Percentiles rank a stretch among this genome's conserved stretches.
Evolutionary conservation across 2,113 vertebrate genomes (phyloP).

Genomic region (Athene cunicularia): DNA sequence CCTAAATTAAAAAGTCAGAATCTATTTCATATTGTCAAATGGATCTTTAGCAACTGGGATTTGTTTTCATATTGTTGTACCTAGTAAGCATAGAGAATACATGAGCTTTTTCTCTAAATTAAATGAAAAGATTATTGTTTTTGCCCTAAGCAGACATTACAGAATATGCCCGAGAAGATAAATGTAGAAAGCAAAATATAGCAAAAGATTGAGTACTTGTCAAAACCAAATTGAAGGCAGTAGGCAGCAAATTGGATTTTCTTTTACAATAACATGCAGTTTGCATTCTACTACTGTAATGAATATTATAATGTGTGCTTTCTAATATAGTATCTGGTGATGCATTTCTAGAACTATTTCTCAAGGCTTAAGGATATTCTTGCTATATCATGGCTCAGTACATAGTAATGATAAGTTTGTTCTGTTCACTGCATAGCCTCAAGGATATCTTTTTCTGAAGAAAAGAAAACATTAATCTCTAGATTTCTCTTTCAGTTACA

Average conservation of each 20-base stretch:
- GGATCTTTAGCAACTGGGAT: conserved; percentile 63
- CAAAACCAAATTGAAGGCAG: conserved; percentile 71
- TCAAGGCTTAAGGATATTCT: conserved; percentile 59
- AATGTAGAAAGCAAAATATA: conserved; percentile 48
- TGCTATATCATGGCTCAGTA: conserved; percentile 24
- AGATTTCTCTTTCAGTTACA: conserved; percentile 8
- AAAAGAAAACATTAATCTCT: conserved; percentile 27
- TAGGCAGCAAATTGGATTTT: conserved; percentile 76
- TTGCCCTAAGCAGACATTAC: conserved; percentile 66
- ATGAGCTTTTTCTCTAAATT: conserved; percentile 64
- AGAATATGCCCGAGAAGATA: conserved; percentile 63
- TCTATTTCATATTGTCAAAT: conserved; percentile 58
- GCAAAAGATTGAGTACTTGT: conserved; percentile 64
- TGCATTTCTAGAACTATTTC: conserved; percentile 56
- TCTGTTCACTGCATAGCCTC: conserved; percentile 22
- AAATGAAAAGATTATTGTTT: conserved; percentile 72
- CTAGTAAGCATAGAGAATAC: conserved; percentile 49
- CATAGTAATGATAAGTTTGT: conserved; percentile 40
- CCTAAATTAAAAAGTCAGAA: conserved; percentile 58
- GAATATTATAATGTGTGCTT: conserved; percentile 68
- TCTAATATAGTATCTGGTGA: conserved; percentile 54
- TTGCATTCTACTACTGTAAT: conserved; percentile 61
- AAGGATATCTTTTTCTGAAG: neutral
- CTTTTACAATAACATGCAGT: conserved; percentile 64
- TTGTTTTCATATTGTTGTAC: conserved; percentile 56